Evolutionary conservation across 2,113 vertebrate genomes (phyloP).

Genomic region (Guaruba guarouba): DNA sequence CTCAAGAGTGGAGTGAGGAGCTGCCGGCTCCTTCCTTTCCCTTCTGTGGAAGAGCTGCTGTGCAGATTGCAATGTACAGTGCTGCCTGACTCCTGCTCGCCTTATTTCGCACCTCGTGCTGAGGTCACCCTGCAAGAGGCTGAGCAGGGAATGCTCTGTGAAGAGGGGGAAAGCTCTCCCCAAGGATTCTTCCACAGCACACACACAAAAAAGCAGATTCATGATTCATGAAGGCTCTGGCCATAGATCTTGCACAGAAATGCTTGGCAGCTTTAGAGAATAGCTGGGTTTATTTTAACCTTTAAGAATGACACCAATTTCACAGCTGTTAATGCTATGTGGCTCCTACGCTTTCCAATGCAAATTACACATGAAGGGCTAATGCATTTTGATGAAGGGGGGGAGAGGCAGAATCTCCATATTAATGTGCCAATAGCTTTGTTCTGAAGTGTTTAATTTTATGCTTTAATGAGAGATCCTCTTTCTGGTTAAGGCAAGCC

Average conservation of each 20-base stretch:
- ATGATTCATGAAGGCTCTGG: conserved; percentile 20
- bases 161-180: not conserved
- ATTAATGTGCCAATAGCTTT: conserved; percentile 42
- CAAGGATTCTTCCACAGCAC: not conserved
- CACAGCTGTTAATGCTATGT: conserved; percentile 63
- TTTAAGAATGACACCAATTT: conserved; percentile 64
- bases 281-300: conserved; percentile 65
- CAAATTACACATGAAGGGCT: conserved; percentile 51
- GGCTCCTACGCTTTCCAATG: conserved; percentile 50
- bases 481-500: conserved; percentile 26
- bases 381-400: not conserved
- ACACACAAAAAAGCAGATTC: not conserved
- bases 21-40: not conserved
- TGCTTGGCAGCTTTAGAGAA: conserved; percentile 44
- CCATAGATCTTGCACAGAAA: conserved; percentile 43
- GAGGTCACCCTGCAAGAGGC: not conserved
- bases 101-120: not conserved
- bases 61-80: not conserved
- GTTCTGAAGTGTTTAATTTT: conserved; percentile 27
- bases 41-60: not conserved
- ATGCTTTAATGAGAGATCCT: conserved; percentile 33
- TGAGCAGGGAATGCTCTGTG: not conserved
- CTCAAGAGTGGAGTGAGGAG: not conserved
- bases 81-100: not conserved
- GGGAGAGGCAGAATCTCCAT: conserved; percentile 20